phyloP scores from a whole-genome alignment of 2,797 vertebrate genomes.

The Gila robusta region DNA sequence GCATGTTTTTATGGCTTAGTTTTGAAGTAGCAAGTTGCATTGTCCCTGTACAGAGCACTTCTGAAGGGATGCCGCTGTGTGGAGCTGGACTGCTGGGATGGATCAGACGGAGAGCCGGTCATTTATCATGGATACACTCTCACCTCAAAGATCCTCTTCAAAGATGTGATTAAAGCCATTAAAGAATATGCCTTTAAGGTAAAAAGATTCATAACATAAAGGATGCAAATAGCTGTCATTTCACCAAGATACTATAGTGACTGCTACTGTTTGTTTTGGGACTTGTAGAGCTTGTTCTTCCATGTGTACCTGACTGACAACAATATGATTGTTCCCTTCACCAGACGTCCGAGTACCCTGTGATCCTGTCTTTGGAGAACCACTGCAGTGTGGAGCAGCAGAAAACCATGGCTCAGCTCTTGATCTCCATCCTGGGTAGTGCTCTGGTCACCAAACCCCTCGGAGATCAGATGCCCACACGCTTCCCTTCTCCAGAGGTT shows the following conservation, averaged over 20 bases:
- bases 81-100: slow-evolving; percentile 97
- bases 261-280: slow-evolving; percentile 20
- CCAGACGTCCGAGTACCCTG: slow-evolving; percentile 91
- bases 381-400: slow-evolving; percentile 95
- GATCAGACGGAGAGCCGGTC: slow-evolving; percentile 87
- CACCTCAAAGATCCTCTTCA: slow-evolving; percentile 96
- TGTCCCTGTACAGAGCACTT: slow-evolving; percentile 83
- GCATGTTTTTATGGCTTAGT: not conserved
- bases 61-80: slow-evolving; percentile 94
- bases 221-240: not conserved
- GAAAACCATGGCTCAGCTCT: slow-evolving; percentile 87
- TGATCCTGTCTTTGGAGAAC: slow-evolving; percentile 98
- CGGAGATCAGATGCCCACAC: slow-evolving; percentile 78
- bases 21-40: not conserved
- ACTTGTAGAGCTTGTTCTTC: slow-evolving; percentile 1
- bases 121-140: slow-evolving; percentile 98
- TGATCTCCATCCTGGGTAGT: slow-evolving; percentile 87
- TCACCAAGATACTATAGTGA: not conserved
- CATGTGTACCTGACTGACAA: not conserved
- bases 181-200: slow-evolving; percentile 97
- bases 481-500: slow-evolving; percentile 94
- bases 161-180: slow-evolving; percentile 88
- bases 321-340: not conserved
- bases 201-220: not conserved
- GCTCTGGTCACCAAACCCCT: slow-evolving; percentile 85